Evolutionary conservation across 2,888 invertebrate species (phyloP), one percentile per base, ranked within the genome.

Genomic region (Lottia gigantea): DNA sequence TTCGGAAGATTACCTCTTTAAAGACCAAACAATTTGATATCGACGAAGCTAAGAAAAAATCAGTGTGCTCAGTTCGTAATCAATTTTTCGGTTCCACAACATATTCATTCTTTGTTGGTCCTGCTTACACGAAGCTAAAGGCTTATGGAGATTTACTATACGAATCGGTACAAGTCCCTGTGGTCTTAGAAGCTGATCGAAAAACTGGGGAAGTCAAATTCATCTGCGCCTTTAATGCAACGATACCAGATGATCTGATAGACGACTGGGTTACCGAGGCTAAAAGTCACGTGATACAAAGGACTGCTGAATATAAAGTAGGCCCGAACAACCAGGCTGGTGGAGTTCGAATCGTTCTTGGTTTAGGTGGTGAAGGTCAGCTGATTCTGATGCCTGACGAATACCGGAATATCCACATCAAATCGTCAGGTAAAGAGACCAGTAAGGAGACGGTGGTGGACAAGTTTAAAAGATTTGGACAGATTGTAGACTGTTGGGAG

Each of bases 381-480:
- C 73, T 76, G 15, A 63, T 84, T 8, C 74, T 83, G 23, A 78
- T 80, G 78, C 80, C 82, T 46, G 46, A 78, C 46, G 75, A 84
- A 64, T 82, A 74, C 70, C 77, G 78, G 49, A 72, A 76, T 46
- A 68, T 82, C 25, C 71, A 77, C 26, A 73, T 82, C 40, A 75
- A 69, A 16, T 71, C 66, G 15, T 68, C 74, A 11, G 66, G 46
- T 15, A 40, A 64, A 12, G n/a, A 55, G 12, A 67, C 73, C 1
- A 73, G 70, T 11, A 71, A 72, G 55, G 66, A 66, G 23, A 63
- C 45, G 3, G 64, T 77, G 2, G 45, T 61, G 46, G 46, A 49
- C 11, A 76, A 74, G 46, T 80, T 79, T 71, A 71, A 72, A 23
- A 11, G 55, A 11, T 77, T 77, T 70, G 82, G 80, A 15, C 55